Evolutionary conservation across 2,113 vertebrate species (phyloP).

Genomic region (Brachypodius melanocephalos): DNA sequence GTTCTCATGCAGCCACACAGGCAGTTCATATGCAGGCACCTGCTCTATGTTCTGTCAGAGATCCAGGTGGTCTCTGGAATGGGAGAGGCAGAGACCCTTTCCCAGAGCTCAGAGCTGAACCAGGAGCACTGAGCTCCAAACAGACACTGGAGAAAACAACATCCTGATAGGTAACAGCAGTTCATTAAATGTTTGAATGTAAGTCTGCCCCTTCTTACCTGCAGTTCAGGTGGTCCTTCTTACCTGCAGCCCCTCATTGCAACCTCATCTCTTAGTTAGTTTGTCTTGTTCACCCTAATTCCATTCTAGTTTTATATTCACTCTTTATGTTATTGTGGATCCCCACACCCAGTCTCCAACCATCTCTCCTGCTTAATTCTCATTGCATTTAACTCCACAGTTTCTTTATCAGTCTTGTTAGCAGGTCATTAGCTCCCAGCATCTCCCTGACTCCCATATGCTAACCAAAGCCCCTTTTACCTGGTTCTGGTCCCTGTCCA

Average conservation of each 20-base stretch:
- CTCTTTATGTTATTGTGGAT: too few species aligned
- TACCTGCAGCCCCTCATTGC: background rate
- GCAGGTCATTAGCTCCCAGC: background rate
- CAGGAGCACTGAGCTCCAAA: background rate
- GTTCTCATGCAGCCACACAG: background rate
- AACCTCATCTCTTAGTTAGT: fast-evolving
- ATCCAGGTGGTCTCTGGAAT: background rate
- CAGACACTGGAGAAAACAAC: background rate
- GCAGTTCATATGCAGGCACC: fast-evolving
- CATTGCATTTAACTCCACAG: background rate
- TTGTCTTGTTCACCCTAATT: background rate
- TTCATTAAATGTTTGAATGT: background rate
- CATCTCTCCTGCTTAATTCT: background rate
- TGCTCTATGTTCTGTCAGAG: background rate
- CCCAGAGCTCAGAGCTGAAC: background rate
- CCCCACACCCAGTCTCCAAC: background rate
- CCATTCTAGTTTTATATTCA: background rate
- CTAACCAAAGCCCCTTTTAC: background rate
- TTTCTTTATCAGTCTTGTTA: background rate
- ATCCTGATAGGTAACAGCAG: background rate
- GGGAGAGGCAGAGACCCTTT: background rate
- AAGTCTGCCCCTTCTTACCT: background rate
- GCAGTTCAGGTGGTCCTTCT: background rate
- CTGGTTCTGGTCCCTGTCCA: background rate
- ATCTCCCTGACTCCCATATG: background rate